Conservation (phyloP, 64 coral and sea anemone species). For the Hydrozoanthus tunicans region DNA sequence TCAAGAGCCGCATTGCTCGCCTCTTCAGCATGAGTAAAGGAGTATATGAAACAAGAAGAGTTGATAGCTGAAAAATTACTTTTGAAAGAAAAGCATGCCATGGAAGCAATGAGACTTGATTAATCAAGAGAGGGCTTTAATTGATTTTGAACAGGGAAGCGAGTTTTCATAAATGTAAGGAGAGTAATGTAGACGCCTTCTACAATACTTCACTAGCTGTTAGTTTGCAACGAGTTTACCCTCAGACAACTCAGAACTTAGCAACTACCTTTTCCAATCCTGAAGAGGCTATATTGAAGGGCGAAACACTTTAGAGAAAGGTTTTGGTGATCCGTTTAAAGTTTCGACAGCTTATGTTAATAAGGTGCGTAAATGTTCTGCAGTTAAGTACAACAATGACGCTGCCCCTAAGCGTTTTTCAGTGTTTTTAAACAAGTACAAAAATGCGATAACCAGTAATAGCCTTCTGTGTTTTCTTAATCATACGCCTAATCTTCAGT, state of each 20-base stretch:
- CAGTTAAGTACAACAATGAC: conserved; percentile 28
- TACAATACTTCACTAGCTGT: background rate
- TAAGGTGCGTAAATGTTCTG: conserved; percentile 1
- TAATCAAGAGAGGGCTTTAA: background rate
- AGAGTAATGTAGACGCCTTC: background rate
- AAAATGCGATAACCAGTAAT: conserved; percentile 47
- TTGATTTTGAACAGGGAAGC: background rate
- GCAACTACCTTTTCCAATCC: background rate
- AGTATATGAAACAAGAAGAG: background rate
- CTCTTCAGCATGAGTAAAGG: background rate
- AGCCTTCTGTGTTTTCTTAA: conserved; percentile 37
- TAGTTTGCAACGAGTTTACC: background rate
- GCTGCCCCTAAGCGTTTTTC: conserved; percentile 23
- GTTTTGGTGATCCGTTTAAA: conserved; percentile 66
- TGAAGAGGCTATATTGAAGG: conserved; percentile 47
- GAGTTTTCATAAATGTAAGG: background rate
- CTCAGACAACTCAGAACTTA: background rate
- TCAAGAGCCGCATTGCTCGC: background rate
- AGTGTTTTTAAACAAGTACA: conserved; percentile 46
- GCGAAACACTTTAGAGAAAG: conserved; percentile 29
- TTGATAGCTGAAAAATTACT: background rate
- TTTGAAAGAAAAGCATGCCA: too few relatives aligned
- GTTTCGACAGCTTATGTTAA: conserved; percentile 23
- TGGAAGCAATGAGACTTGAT: background rate
- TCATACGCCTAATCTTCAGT: conserved; percentile 56